Evolutionary conservation across 2,113 vertebrate species (phyloP), one percentile per base, ranked within the genome.

Genomic region (Gallinago jamesoni): DNA sequence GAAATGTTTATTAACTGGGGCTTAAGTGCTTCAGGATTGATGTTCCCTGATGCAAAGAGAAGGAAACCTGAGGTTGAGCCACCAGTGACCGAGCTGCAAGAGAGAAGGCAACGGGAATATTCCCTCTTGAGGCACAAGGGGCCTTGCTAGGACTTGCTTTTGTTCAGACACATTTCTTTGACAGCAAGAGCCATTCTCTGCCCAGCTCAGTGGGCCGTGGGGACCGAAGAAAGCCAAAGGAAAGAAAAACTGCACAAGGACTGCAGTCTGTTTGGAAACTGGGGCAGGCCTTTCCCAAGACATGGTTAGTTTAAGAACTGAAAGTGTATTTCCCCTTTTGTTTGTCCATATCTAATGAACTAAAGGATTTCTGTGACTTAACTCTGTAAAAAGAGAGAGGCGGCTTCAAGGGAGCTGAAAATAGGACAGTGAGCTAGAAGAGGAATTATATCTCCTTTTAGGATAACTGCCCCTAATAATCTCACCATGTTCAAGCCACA

Each of bases 331-430:
- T 91, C 55, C 50, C 64, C n/a, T 92, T 91, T 87, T 91, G 66
- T 89, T 92, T 93, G 30, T 47, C 62, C 74, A 82, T 82, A 78
- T 87, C 77, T 87, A 73, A 69, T 57, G 50, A 93, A 90, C 45
- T n/a, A n/a, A 84, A 84, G 60, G 41, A 79, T 92, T 91, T 76
- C 60, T 81, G 24, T 57, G 48, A 60, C 56, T 87, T 79, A 57
- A 67, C 23, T 78, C 30, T 24, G 15, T 21, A 47, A 39, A 66
- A 73, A 73, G 37, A 77, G 27, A 89, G 9, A 52, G 31, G 30
- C 30, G 7, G 35, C 47, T 59, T 89, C 25, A 82, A 79, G 76
- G 21, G 48, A 88, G 39, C 19, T 84, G 30, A 56, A 93, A 94
- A 86, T 23, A 93, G 9, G 43, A 84, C 41, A 81, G 47, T 14